Evolutionary conservation across 1,140 invertebrate genomes (phyloP), one percentile per base, ranked within the genome.

Genomic region (Acromyrmex echinatior): DNA sequence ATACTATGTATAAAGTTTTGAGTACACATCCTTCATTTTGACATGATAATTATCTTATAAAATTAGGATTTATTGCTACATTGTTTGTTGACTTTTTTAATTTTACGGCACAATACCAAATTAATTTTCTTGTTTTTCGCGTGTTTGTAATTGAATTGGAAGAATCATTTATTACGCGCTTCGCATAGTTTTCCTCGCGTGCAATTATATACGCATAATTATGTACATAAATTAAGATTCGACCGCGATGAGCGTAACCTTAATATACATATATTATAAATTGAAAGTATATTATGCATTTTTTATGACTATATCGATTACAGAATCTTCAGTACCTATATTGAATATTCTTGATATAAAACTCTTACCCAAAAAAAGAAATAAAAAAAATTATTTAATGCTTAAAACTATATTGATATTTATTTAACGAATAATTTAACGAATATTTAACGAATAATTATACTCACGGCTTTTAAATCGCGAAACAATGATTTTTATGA

Each of bases 161-260:
- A 6, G 25, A 74, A 49, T 74, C 56, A 82, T 74, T 82, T 82
- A 73, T 82, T 82, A 49, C 18, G 25, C 35, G 39, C 18, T 49
- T 39, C 80, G 18, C 51, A 45, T 45, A 60, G 31, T 49, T 82
- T 6, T 51, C 7, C 12, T 82, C 9, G 80, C 80, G 70, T 51
- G 70, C 25, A 14, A 35, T 76, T 45, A 51, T 31, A 14, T 49
- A n/a, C n/a, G 49, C 35, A 31, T 71, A 63, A 39, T 76, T 84
- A 63, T 84, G 70, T 39, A 62, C 56, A 84, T 76, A 74, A 84
- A 84, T 84, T 62, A 51, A 84, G 68, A 82, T 82, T 63, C 18
- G 56, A 51, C 45, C 25, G 56, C 28, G 70, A 51, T 84, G 39
- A 76, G 25, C 7, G 18, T 35, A 74, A 39, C 21, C n/a, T 2